These are phyloP conservation scores for Poecilus cupreus DNA, from an alignment of 2,888 invertebrate species.

Conservation along the genomic window DNA sequence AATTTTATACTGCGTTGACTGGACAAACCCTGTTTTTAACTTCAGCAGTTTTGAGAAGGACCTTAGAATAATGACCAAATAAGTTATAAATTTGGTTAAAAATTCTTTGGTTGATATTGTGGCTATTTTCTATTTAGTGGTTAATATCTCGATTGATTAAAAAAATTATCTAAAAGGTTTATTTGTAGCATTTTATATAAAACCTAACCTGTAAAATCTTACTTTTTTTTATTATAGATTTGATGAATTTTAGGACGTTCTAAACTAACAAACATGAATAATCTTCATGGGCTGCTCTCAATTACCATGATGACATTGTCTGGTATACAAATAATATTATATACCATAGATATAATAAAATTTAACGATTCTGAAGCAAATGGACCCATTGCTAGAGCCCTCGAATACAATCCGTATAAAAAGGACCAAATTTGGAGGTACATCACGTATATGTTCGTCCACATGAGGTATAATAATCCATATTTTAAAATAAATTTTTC, in stretches of 20 bases:
- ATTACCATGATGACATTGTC: conserved; percentile 91
- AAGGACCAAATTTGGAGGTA: conserved; percentile 92
- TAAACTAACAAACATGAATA: conserved; percentile 90
- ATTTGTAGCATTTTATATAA: too few species aligned
- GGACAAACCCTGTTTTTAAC: too few species aligned
- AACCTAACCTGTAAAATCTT: too few species aligned
- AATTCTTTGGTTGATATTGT: too few species aligned
- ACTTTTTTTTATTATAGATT: background rate
- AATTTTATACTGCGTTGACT: too few species aligned
- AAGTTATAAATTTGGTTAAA: too few species aligned
- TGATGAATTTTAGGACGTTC: background rate
- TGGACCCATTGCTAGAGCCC: conserved; percentile 85
- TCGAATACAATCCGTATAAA: conserved; percentile 90
- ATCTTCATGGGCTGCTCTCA: conserved; percentile 89
- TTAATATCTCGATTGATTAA: too few species aligned
- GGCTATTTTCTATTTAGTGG: too few species aligned
- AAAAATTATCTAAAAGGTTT: too few species aligned
- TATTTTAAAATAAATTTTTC: too few species aligned
- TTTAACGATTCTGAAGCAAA: conserved; percentile 68
- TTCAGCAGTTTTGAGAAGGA: too few species aligned
- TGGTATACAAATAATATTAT: conserved; percentile 85
- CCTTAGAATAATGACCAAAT: too few species aligned
- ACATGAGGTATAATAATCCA: conserved; percentile 78
- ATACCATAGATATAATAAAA: conserved; percentile 65
- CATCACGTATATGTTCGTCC: conserved; percentile 93